Conservation (phyloP, 2,888 invertebrate species). For the Chrysotoxum bicinctum region DNA sequence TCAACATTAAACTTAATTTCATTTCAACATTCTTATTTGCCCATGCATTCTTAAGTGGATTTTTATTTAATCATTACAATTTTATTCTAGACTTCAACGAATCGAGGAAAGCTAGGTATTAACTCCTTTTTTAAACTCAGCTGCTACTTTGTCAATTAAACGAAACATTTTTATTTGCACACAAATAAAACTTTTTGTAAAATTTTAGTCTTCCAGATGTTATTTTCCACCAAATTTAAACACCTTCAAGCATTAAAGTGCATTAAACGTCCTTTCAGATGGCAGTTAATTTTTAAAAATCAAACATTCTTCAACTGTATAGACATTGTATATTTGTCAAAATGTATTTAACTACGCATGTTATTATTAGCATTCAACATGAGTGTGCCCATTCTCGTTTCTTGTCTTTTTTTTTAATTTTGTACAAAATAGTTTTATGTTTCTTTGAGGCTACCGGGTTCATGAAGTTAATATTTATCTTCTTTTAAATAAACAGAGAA, state of each 20-base stretch:
- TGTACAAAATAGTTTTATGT: constrained; percentile 44
- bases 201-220: constrained; percentile 33
- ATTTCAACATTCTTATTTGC: too few relatives aligned
- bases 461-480: not conserved
- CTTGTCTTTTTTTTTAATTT: not conserved
- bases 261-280: constrained; percentile 1
- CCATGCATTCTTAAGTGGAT: too few relatives aligned
- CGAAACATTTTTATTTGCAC: not conserved
- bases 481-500: not conserved
- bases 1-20: too few relatives aligned
- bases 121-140: not conserved
- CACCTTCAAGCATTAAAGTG: constrained; percentile 18
- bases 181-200: not conserved
- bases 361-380: constrained; percentile 50
- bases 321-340: constrained; percentile 21
- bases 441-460: constrained; percentile 36
- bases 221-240: constrained; percentile 49
- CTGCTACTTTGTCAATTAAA: not conserved
- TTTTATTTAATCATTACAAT: too few relatives aligned
- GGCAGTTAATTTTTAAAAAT: not conserved
- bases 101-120: not conserved
- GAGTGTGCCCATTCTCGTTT: constrained; percentile 2
- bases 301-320: constrained; percentile 11
- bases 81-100: too few relatives aligned
- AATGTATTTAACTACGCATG: constrained; percentile 22